Conservation (phyloP, 2,797 vertebrate genomes). For the Sciurus vulgaris region DNA sequence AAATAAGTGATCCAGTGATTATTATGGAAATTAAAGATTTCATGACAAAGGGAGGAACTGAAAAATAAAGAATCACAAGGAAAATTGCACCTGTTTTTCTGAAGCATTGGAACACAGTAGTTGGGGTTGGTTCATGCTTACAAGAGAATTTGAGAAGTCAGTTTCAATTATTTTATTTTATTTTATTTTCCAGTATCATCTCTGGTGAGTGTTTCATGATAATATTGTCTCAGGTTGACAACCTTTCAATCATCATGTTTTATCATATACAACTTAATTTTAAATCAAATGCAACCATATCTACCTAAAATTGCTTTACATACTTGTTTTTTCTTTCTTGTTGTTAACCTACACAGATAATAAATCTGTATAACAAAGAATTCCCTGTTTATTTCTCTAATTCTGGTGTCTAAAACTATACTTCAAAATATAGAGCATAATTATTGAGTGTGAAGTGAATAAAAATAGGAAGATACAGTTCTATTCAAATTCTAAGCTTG, state of each 20-base stretch:
- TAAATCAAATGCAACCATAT: neutral
- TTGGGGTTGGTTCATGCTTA: neutral
- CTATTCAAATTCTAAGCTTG: neutral
- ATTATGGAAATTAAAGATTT: neutral
- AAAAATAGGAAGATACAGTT: neutral
- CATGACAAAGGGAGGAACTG: neutral
- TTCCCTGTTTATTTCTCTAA: neutral
- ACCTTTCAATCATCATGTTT: neutral
- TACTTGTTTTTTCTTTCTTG: neutral
- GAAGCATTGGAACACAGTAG: neutral
- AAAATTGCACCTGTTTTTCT: neutral
- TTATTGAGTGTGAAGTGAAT: neutral
- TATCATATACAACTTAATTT: neutral
- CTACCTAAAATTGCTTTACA: neutral
- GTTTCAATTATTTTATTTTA: no score
- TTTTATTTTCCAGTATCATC: neutral
- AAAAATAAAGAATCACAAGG: neutral
- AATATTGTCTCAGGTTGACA: neutral
- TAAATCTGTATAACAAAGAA: neutral
- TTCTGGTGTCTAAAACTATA: neutral
- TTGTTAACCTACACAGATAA: neutral
- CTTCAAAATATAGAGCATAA: neutral
- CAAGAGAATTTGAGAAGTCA: neutral
- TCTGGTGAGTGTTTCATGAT: neutral
- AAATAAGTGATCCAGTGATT: neutral